Evolutionary conservation across 2,113 vertebrate species (phyloP), one percentile per base, ranked within the genome.

Genomic region (Chinchilla lanigera): DNA sequence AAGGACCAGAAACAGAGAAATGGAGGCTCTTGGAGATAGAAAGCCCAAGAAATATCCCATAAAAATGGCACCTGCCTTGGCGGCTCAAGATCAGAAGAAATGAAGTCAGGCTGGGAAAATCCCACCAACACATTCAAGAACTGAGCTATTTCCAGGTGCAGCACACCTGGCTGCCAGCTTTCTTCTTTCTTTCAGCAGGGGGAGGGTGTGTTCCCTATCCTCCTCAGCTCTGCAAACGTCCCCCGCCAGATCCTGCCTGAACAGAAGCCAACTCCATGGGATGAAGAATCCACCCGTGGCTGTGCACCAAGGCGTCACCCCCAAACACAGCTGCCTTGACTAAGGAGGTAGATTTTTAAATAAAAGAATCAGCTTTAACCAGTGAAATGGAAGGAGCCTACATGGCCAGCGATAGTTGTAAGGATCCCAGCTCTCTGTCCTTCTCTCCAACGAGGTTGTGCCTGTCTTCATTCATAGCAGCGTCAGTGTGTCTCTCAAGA

Each of bases 41-140:
- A 92, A 89, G 14, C 50, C 58, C n/a, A 73, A 80, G 77, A 78
- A 85, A 91, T 24, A 85, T 4, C 84, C 41, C 14, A 94, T 85
- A 73, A 89, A 75, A 84, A 56, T 17, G 33, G 60, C 58, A 71
- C 12, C 11, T 24, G 44, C 12, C 58, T 22, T 60, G n/a, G 54
- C 0, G 0, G 28, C 38, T 90, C 44, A 73, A 58, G 26, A 30
- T 96, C 81, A 87, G 87, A 71, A 78, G 38, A 91, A 80, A 83
- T 44, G 61, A 81, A 52, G 78, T 89, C 63, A 86, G 80, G 56
- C 41, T 56, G 35, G 54, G 30, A 24, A 93, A 86, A 95, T 89
- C 63, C 47, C 24, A 73, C 20, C 65, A 61, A 24, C 11, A 8
- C 63, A 14, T 87, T 78, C 30, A 11, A 61, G 73, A 78, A 56